Evolutionary conservation across 2,888 invertebrate genomes (phyloP), one percentile per base, ranked within the genome.

Genomic region (Salticus scenicus): DNA sequence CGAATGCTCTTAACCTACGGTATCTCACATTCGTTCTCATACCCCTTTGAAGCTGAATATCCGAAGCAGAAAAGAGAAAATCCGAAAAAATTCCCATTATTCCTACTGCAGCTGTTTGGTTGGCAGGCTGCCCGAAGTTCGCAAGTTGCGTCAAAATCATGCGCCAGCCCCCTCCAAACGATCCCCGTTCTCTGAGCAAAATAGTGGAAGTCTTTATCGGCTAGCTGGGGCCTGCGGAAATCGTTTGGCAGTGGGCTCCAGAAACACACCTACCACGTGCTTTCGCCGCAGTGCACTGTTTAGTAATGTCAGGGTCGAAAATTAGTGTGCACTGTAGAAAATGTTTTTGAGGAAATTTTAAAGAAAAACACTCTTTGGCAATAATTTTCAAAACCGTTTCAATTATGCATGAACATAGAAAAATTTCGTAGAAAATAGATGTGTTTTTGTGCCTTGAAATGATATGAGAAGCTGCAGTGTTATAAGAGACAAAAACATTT

Each of bases 61-160:
- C 57, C 20, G 4, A 20, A 24, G 17, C 1, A 17, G 2, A 57
- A 57, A 24, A 24, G 57, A 4, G 24, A 57, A 57, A 57, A 57
- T 37, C 47, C 17, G 17, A 57, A 57, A 57, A n/a, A 24, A 4
- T 57, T 24, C 57, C 57, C 24, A 24, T 57, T 57, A 57, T 57
- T 57, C 24, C 57, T 57, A 57, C 57, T 57, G 57, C 57, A 57
- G 57, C 57, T 57, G 57, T 57, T 57, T 57, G 24, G 57, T 57
- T 78, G 77, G 77, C 77, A 78, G 33, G 8, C 1, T 78, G 77
- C 77, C 77, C 77, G 76, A 31, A 30, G 33, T 20, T 17, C 12
- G 63, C 33, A 37, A 67, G 67, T 31, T 78, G 77, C 77, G 77
- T 70, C 77, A 78, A 70, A 78, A 78, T 78, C 41, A 14, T 78